Evolutionary conservation across 2,113 vertebrate genomes (phyloP).

Genomic region (Pseudonaja textilis): DNA sequence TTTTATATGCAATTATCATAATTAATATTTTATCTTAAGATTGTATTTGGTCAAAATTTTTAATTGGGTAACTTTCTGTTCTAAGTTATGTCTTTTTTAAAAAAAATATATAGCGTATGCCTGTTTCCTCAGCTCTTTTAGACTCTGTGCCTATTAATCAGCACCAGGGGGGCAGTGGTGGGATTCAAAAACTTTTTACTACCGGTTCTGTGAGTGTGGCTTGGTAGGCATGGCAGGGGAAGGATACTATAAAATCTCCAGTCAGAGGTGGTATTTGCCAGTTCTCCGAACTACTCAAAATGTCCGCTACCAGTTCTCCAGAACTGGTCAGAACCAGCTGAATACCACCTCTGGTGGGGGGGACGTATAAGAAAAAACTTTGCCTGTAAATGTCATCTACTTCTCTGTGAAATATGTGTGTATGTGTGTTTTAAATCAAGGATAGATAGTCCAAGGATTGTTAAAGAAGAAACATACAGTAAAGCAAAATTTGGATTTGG

Average conservation of each 20-base stretch:
- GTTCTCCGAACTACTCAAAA: too few relatives aligned
- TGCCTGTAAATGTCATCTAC: background rate
- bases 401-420: background rate
- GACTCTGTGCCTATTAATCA: background rate
- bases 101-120: background rate
- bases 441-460: background rate
- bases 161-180: too few relatives aligned
- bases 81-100: background rate
- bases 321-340: too few relatives aligned
- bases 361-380: background rate
- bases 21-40: background rate
- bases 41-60: background rate
- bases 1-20: slow-evolving; percentile 3
- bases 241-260: too few relatives aligned
- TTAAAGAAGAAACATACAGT: background rate
- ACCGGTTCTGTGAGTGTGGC: too few relatives aligned
- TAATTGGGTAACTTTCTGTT: background rate
- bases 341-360: too few relatives aligned
- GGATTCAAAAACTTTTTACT: too few relatives aligned
- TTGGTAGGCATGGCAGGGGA: too few relatives aligned
- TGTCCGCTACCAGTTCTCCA: too few relatives aligned
- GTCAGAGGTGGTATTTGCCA: too few relatives aligned
- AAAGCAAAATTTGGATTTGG: background rate
- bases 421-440: background rate
- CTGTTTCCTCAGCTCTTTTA: background rate